Base-by-base conservation (phyloP, 2,888 invertebrate genomes). In the Oligia strigilis region DNA sequence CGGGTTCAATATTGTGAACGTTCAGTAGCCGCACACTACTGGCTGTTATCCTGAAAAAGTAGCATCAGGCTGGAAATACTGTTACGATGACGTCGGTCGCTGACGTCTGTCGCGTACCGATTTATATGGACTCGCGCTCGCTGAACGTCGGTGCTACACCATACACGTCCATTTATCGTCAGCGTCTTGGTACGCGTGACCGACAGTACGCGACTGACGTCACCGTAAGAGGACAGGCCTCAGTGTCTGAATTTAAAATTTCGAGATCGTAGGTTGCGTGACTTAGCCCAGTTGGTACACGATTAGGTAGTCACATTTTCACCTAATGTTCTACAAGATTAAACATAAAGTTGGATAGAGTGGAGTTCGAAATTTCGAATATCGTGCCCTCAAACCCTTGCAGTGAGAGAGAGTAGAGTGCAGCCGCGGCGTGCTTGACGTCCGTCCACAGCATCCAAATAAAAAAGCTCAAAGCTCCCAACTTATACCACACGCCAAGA, bases 401-500 rank as follows among this genome's bases (percentile, higher is more conserved):
- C 46, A 46, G 46, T 46, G 46, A 46, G 9, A 46, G 46, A 46
- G 9, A 46, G 46, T 4, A 43, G 17, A 19, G 13, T 19, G 8
- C 13, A 55, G 23, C 4, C n/a, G 23, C 13, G 1, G 11, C n/a
- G 49, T 60, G 40, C 40, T 49, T 3, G 11, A 1, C 23, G 1
- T 55, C 40, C n/a, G 0, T 4, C 23, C 17, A 23, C 14, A 3
- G 9, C 4, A 8, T 13, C 11, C 19, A 36, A 52, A 29, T 13
- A 13, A 62, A 62, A 17, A 23, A 46, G 29, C 49, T 52, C 9
- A 64, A 72, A n/a, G 69, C 71, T 58, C 52, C 5, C n/a, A 70
- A 75, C 81, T 43, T 85, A n/a, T 29, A 69, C 88, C 80, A 80
- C 17, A 49, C 49, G 43, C n/a, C 23, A 67, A 75, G 82, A 83